These are phyloP conservation scores for Amphilophus citrinellus DNA, from an alignment of 2,113 vertebrate species.

Conservation along the genomic window DNA sequence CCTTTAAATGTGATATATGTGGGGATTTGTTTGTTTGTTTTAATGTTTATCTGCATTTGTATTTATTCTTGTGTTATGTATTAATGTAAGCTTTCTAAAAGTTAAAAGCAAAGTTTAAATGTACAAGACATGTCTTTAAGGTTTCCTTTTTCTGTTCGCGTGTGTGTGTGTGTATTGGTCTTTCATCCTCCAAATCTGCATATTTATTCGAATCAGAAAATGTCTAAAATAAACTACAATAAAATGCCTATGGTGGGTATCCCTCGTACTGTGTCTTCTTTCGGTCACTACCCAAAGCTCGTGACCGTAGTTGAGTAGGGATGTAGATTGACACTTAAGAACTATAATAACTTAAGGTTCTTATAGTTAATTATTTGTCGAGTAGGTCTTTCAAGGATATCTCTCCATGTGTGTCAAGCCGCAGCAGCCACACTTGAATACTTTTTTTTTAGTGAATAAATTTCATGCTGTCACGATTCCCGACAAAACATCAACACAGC, in stretches of 20 bases:
- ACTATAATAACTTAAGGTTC: too few species aligned
- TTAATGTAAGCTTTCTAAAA: not conserved
- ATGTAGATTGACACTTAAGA: too few species aligned
- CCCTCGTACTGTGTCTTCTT: not conserved
- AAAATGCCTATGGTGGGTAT: not conserved
- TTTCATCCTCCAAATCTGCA: not conserved
- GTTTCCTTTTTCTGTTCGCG: not conserved
- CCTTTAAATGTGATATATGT: not conserved
- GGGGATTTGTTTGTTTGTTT: not conserved
- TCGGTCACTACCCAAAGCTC: too few species aligned
- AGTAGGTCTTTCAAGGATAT: not conserved
- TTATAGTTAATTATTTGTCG: not conserved
- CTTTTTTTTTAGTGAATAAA: constrained; percentile 39
- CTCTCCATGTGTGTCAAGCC: fast-evolving
- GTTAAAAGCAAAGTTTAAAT: not conserved
- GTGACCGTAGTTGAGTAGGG: too few species aligned
- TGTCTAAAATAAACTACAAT: not conserved
- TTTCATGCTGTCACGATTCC: constrained; percentile 44
- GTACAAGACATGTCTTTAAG: not conserved
- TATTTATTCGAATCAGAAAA: not conserved
- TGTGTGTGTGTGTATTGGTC: not conserved
- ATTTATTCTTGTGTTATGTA: not conserved
- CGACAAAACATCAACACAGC: constrained; percentile 80
- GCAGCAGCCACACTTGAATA: not conserved
- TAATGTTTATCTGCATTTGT: not conserved